Evolutionary conservation across 2,113 vertebrate species (phyloP).

Genomic region (Rhinogobius similis): DNA sequence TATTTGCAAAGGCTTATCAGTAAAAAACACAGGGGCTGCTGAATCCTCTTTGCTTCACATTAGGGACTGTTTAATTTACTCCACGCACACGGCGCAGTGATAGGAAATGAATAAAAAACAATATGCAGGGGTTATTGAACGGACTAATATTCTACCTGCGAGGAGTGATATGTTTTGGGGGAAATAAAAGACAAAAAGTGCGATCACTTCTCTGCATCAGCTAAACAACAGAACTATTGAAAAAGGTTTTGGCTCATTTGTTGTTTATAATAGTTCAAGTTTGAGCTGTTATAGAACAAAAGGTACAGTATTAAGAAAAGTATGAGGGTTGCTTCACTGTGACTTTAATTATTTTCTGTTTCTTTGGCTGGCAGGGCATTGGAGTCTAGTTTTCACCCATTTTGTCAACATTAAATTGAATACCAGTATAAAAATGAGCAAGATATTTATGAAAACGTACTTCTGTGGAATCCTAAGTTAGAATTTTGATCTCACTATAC

Average conservation of each 20-base stretch:
- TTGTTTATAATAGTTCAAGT: neutral
- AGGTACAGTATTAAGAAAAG: neutral
- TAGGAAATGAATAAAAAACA: slow-evolving; percentile 44
- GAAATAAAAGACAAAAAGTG: slow-evolving; percentile 1
- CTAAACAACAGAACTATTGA: neutral
- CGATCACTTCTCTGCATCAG: neutral
- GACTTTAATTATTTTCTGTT: neutral
- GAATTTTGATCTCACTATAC: too few relatives aligned
- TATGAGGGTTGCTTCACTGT: neutral
- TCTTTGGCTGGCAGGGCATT: neutral
- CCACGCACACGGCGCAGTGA: slow-evolving; percentile 18
- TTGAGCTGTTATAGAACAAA: neutral
- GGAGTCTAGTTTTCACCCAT: neutral
- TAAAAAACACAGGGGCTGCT: slow-evolving; percentile 43
- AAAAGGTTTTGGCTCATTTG: neutral
- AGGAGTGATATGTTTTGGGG: slow-evolving; percentile 17
- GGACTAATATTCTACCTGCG: slow-evolving; percentile 38
- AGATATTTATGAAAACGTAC: too few relatives aligned
- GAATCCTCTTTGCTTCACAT: slow-evolving; percentile 36
- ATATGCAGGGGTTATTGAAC: slow-evolving; percentile 19
- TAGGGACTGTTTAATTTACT: slow-evolving; percentile 47
- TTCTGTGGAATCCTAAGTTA: too few relatives aligned
- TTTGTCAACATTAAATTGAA: neutral
- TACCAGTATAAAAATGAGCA: too few relatives aligned
- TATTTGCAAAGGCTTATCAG: slow-evolving; percentile 47